Conservation (phyloP, 2,888 invertebrate species). For the Pyrochroa serraticornis region DNA sequence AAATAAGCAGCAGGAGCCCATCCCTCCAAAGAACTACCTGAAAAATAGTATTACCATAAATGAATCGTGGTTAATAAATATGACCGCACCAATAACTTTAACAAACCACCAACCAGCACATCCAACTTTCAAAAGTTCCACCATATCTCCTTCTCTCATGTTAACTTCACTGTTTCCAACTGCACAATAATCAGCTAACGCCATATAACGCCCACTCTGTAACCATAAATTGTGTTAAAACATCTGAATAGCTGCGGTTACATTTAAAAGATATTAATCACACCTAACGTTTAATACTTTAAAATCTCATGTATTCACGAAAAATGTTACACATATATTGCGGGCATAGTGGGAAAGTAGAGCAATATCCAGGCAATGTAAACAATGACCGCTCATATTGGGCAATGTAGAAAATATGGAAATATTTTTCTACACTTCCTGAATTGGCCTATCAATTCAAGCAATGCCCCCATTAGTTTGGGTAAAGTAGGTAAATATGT, state of each 20-base stretch:
- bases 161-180: slow-evolving; percentile 90
- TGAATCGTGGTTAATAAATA: not conserved
- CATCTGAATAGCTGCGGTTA: slow-evolving; percentile 1
- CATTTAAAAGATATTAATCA: not conserved
- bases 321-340: too few relatives aligned
- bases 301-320: too few relatives aligned
- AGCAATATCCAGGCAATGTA: too few relatives aligned
- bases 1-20: slow-evolving; percentile 96
- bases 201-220: slow-evolving; percentile 82
- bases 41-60: slow-evolving; percentile 43
- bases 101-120: slow-evolving; percentile 98
- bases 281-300: not conserved
- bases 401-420: too few relatives aligned
- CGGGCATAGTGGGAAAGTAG: too few relatives aligned
- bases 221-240: slow-evolving; percentile 33
- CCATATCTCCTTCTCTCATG: slow-evolving; percentile 87
- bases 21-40: slow-evolving; percentile 76
- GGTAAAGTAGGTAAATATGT: too few relatives aligned
- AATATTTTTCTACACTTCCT: too few relatives aligned
- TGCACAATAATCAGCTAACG: slow-evolving; percentile 91
- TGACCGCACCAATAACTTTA: slow-evolving; percentile 72
- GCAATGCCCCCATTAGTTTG: too few relatives aligned
- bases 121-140: slow-evolving; percentile 89
- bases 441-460: too few relatives aligned
- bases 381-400: too few relatives aligned